Evolutionary conservation across 2,888 invertebrate genomes (phyloP).

Genomic region (Apamea sordens): DNA sequence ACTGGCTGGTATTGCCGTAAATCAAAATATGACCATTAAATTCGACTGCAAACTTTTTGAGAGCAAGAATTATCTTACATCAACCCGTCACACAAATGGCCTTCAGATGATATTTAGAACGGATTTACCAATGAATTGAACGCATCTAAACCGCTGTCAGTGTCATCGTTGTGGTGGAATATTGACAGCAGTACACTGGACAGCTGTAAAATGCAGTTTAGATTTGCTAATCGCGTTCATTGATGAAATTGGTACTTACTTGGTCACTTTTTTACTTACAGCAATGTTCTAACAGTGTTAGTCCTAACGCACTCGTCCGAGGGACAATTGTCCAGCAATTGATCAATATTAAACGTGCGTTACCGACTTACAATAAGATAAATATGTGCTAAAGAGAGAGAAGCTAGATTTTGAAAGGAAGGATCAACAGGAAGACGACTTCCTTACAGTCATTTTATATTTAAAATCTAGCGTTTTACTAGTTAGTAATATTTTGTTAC

Average conservation of each 20-base stretch:
- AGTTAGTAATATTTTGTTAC: conserved; percentile 37
- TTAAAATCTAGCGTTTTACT: conserved; percentile 23
- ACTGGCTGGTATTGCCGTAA: conserved; percentile 9
- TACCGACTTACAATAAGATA: conserved; percentile 9
- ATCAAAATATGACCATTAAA: conserved; percentile 30
- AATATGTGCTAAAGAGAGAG: conserved; percentile 7
- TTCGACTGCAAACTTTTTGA: background rate
- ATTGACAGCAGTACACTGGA: no score
- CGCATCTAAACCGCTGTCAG: background rate
- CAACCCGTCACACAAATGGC: no score
- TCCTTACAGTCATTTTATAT: conserved; percentile 30
- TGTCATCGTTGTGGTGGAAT: background rate
- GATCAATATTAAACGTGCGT: conserved; percentile 47
- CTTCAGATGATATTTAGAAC: no score
- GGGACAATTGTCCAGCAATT: conserved; percentile 78
- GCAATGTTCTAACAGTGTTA: conserved; percentile 1
- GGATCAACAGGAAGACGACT: conserved; percentile 8
- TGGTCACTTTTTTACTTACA: conserved; percentile 16
- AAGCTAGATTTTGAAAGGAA: conserved; percentile 20
- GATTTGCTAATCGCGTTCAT: background rate
- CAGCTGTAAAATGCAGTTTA: background rate
- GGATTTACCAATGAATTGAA: background rate
- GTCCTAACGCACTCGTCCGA: conserved; percentile 55
- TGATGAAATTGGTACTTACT: background rate
- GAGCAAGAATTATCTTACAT: background rate